Evolutionary conservation across 2,113 vertebrate species (phyloP).

Genomic region (Sinocyclocheilus anophthalmus): DNA sequence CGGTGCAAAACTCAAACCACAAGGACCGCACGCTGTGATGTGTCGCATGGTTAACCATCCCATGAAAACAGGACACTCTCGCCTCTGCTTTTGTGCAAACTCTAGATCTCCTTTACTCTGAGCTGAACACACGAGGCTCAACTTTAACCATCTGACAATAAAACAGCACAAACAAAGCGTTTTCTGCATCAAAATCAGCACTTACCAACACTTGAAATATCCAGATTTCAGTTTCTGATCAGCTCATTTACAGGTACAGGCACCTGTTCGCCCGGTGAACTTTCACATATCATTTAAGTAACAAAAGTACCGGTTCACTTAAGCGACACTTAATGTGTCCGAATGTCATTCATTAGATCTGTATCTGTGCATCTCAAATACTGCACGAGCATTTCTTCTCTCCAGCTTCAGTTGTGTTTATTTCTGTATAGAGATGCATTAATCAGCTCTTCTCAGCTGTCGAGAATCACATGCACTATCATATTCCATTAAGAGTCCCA

Average conservation of each 20-base stretch:
- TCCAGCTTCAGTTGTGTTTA: not conserved
- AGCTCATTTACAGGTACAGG: no score
- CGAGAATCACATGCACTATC: not conserved
- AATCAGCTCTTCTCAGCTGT: not conserved
- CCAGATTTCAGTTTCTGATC: not conserved
- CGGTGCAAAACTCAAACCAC: slow-evolving; percentile 37
- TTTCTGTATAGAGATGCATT: not conserved
- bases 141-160: not conserved
- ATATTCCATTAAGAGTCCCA: not conserved
- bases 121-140: not conserved
- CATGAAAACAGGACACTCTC: not conserved
- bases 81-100: not conserved
- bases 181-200: not conserved
- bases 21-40: slow-evolving; percentile 4
- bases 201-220: no score
- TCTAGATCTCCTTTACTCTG: not conserved
- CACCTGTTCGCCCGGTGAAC: no score
- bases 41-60: not conserved
- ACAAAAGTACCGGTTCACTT: no score
- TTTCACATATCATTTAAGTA: no score
- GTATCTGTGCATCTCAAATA: not conserved
- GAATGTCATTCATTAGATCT: not conserved
- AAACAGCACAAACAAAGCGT: not conserved
- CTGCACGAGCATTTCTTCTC: not conserved
- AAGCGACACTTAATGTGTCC: not conserved